phyloP scores from a whole-genome alignment of 30 jellyfish, hydroid and myxozoan genomes.

The Mastigias papua region DNA sequence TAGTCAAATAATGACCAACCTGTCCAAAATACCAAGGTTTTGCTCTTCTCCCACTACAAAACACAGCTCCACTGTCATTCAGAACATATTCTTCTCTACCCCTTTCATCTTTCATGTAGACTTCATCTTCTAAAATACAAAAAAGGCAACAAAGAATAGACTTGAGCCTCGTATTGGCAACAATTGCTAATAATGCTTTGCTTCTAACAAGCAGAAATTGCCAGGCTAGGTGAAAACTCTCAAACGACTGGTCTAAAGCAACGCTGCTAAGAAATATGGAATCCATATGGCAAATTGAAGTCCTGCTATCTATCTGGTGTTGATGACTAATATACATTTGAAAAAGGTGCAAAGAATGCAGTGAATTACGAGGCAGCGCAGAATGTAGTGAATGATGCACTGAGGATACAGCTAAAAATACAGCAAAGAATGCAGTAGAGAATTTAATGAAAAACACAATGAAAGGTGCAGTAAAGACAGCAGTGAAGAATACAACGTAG shows the following conservation, averaged over 20 bases:
- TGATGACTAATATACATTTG: too few species aligned
- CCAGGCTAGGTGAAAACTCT: background rate
- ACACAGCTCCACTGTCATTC: slow-evolving; percentile 75
- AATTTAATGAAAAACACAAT: background rate
- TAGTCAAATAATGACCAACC: slow-evolving; percentile 11
- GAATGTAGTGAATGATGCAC: too few species aligned
- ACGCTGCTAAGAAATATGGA: background rate
- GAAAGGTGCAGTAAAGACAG: too few species aligned
- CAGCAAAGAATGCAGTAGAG: background rate
- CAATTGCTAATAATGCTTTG: background rate
- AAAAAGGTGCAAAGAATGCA: too few species aligned
- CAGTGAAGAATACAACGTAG: too few species aligned
- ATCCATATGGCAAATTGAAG: background rate
- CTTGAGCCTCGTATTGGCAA: background rate
- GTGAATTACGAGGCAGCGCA: too few species aligned
- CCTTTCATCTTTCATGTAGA: slow-evolving; percentile 66
- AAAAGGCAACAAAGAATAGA: background rate
- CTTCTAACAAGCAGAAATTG: background rate
- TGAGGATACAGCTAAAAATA: too few species aligned
- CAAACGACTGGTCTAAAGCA: background rate
- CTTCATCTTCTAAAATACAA: slow-evolving; percentile 75
- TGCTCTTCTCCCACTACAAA: slow-evolving; percentile 75
- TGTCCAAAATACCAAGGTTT: slow-evolving; percentile 90
- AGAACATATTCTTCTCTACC: slow-evolving; percentile 72
- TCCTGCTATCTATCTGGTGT: background rate